These are phyloP conservation scores for Mirounga angustirostris DNA, from an alignment of 2,113 vertebrate genomes.

Conservation along the genomic window DNA sequence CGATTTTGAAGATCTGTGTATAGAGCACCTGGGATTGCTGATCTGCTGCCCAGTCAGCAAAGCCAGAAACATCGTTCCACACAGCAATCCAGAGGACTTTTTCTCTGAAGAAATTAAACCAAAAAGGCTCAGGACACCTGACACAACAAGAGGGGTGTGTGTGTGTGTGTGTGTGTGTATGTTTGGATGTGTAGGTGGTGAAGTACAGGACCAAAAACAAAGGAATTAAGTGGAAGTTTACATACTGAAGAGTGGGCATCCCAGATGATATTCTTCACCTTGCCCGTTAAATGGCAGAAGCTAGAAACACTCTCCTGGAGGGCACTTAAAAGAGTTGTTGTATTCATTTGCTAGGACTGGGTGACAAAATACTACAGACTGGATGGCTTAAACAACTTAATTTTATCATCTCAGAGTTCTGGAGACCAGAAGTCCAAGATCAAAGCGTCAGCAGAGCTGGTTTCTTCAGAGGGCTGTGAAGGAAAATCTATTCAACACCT, in stretches of 20 bases:
- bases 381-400: background rate
- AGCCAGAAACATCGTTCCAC: background rate
- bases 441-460: background rate
- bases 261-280: background rate
- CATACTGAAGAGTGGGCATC: background rate
- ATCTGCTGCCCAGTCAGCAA: accelerated
- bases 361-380: background rate
- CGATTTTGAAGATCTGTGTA: background rate
- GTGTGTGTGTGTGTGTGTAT: too few relatives aligned
- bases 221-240: background rate
- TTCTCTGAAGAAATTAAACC: background rate
- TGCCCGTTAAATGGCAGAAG: background rate
- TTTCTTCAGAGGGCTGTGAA: background rate
- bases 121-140: background rate
- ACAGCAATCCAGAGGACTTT: background rate
- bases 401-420: background rate
- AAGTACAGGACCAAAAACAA: background rate
- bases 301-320: background rate
- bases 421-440: background rate
- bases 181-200: background rate
- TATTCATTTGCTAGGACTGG: background rate
- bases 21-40: background rate
- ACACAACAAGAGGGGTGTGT: background rate
- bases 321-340: background rate
- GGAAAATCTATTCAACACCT: too few relatives aligned